Evolutionary conservation across 2,113 vertebrate genomes (phyloP).

Genomic region (Chrysochloris asiatica): DNA sequence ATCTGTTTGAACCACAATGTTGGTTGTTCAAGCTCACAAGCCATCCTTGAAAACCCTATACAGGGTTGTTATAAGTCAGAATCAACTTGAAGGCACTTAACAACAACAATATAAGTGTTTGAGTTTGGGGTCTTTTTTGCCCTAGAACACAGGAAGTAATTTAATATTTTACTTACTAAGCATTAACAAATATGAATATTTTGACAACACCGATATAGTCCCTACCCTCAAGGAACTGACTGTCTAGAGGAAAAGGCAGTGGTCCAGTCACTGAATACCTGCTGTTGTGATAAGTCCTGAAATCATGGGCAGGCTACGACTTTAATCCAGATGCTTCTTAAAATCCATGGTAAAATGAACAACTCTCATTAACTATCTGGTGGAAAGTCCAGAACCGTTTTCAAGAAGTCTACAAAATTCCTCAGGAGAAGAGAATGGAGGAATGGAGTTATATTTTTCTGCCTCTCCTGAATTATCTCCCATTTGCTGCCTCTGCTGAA

Average conservation of each 20-base stretch:
- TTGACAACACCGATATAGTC: background rate
- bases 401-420: background rate
- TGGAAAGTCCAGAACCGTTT: background rate
- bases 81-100: no score
- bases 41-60: no score
- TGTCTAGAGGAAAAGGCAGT: background rate
- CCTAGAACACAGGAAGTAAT: background rate
- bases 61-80: no score
- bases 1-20: no score
- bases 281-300: background rate
- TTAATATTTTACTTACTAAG: background rate
- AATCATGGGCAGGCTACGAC: background rate
- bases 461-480: background rate
- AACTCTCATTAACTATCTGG: background rate
- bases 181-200: background rate
- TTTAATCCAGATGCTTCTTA: background rate
- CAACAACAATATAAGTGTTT: no score
- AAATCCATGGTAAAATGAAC: background rate
- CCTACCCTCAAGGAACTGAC: background rate
- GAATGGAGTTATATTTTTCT: background rate
- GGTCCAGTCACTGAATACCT: background rate
- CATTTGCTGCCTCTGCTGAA: conserved; percentile 16
- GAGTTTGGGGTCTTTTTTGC: no score
- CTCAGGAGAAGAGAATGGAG: background rate
- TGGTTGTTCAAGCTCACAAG: no score